Conservation (phyloP, 2,113 vertebrate species). For the Atractosteus spatula region DNA sequence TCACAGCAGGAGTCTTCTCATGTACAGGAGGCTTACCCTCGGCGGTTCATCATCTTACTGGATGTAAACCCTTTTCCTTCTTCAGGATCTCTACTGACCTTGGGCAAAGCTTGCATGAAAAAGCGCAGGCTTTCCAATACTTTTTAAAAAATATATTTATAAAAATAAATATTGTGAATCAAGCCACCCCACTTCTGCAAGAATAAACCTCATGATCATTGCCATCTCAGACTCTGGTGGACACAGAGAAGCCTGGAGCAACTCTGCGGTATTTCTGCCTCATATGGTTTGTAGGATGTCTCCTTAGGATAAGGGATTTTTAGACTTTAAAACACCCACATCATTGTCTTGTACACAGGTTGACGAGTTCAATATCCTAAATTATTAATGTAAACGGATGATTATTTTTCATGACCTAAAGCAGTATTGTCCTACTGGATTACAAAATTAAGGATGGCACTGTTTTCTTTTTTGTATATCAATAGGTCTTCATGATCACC, state of each 20-base stretch:
- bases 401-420: neutral
- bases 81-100: too few species aligned
- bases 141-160: too few species aligned
- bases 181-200: too few species aligned
- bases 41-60: too few species aligned
- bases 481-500: neutral
- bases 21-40: too few species aligned
- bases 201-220: neutral
- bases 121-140: too few species aligned
- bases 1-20: too few species aligned
- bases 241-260: neutral
- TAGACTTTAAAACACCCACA: neutral
- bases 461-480: constrained; percentile 19
- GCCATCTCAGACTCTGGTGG: neutral
- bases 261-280: neutral
- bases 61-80: too few species aligned
- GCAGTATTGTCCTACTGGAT: constrained; percentile 23
- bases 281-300: neutral
- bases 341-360: constrained; percentile 17
- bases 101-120: too few species aligned
- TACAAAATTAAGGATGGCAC: constrained; percentile 45
- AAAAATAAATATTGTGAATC: too few species aligned
- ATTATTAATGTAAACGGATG: constrained; percentile 12
- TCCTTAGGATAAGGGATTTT: neutral
- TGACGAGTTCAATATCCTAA: constrained; percentile 32